Evolutionary conservation across 2,888 invertebrate species (phyloP).

Genomic region (Platynereis dumerilii): DNA sequence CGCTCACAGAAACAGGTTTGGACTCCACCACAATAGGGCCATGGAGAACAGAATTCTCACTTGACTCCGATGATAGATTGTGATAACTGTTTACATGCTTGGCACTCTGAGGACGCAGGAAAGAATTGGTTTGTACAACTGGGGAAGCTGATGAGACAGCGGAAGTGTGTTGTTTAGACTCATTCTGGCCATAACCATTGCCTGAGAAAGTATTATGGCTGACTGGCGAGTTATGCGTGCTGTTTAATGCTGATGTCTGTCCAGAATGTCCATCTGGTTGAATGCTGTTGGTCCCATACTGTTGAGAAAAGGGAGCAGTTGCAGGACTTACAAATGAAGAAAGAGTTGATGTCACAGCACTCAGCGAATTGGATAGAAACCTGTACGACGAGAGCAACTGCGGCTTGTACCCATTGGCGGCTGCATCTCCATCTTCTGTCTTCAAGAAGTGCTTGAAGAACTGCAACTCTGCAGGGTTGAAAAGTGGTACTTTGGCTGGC

Average conservation of each 20-base stretch:
- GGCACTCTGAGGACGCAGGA: conserved; percentile 19
- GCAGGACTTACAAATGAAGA: no score
- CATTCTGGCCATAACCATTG: not conserved
- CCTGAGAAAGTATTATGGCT: not conserved
- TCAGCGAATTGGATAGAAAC: not conserved
- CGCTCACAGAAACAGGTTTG: no score
- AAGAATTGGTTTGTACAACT: conserved; percentile 16
- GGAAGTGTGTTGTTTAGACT: not conserved
- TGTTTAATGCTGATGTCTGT: not conserved
- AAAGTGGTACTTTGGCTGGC: conserved; percentile 12
- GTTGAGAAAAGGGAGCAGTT: not conserved
- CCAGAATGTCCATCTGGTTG: not conserved
- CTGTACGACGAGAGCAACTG: not conserved
- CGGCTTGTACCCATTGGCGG: conserved; percentile 10
- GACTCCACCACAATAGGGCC: no score
- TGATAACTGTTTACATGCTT: no score
- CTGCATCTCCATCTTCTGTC: not conserved
- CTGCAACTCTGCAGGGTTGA: conserved; percentile 18
- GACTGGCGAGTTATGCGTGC: not conserved
- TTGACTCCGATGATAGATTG: no score
- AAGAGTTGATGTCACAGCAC: not conserved
- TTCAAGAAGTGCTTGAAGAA: conserved; percentile 11
- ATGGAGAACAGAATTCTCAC: no score
- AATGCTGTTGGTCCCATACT: not conserved
- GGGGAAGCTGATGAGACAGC: not conserved